Evolutionary conservation across 2,888 invertebrate genomes (phyloP), one percentile per base, ranked within the genome.

Genomic region (Nebria brevicollis): DNA sequence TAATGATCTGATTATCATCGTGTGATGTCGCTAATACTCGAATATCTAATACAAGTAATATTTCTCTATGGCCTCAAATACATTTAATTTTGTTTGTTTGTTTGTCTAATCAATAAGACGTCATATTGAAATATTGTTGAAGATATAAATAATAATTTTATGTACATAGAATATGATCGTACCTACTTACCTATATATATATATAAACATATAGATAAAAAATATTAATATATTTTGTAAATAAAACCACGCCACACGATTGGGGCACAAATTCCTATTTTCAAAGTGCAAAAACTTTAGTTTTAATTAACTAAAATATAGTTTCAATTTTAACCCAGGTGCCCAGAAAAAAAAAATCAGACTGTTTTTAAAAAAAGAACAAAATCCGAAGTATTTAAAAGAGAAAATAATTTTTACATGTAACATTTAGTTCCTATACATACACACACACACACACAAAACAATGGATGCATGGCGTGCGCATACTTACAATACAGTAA

Each of bases 251-350:
- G 72, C 66, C 66, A 78, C 77, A 72, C 75, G 78, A 82, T 75
- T 76, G 75, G 85, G 85, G 85, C 84, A 84, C 84, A 81, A 82
- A 54, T 84, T 85, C 84, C 85, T 84, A 84, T 83, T 83, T 84
- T 84, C 77, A 84, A 83, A 84, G 85, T 85, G 85, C 85, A 85
- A 85, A 84, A 84, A 77, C 41, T 76, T 68, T 76, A 77, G 77
- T 77, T 79, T 26, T 79, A 74, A 79, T 78, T 80, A 75, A 80
- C 75, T 80, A 80, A 75, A 80, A 70, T 80, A 81, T 72, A 79
- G 54, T 54, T 64, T 74, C 66, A 77, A 54, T 81, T 81, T 81
- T 81, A 81, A 81, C 64, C 25, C 54, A 72, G 73, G 81, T 81
- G 81, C 81, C 81, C 81, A 65, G 54, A 11, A 54, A 54, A 11